Evolutionary conservation across 2,797 vertebrate genomes (phyloP).

Genomic region (Novumbra hubbsi): DNA sequence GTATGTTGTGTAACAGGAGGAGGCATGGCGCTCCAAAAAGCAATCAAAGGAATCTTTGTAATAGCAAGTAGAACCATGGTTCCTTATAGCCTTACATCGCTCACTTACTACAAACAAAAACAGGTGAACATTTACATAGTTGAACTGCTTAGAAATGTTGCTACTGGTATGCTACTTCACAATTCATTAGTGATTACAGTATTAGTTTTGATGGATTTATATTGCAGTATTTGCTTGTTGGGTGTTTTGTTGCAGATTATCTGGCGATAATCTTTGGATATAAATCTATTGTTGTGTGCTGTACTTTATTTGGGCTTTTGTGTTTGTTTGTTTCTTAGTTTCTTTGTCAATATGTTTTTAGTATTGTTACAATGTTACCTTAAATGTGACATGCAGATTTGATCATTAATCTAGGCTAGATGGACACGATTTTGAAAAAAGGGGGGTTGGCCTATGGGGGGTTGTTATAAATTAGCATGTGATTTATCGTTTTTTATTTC

Average conservation of each 20-base stretch:
- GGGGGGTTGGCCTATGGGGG: slow-evolving; percentile 48
- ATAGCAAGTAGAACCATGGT: slow-evolving; percentile 76
- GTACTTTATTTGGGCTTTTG: background rate
- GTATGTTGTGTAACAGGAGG: slow-evolving; percentile 48
- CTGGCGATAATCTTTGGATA: background rate
- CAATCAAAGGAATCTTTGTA: slow-evolving; percentile 75
- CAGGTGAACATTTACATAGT: slow-evolving; percentile 46
- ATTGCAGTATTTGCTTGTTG: slow-evolving; percentile 3
- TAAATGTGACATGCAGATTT: slow-evolving; percentile 63
- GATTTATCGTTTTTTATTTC: slow-evolving; percentile 75
- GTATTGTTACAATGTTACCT: slow-evolving; percentile 24
- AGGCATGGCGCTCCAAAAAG: slow-evolving; percentile 80
- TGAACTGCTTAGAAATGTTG: slow-evolving; percentile 4
- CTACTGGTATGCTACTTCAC: slow-evolving; percentile 4
- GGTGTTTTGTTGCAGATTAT: background rate
- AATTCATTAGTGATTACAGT: slow-evolving; percentile 18
- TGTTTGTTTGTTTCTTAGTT: background rate
- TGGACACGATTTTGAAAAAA: slow-evolving; percentile 73
- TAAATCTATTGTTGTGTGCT: background rate
- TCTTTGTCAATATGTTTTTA: background rate
- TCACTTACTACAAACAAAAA: slow-evolving; percentile 75
- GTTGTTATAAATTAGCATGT: slow-evolving; percentile 75
- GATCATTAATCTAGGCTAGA: slow-evolving; percentile 68
- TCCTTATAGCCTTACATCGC: slow-evolving; percentile 75
- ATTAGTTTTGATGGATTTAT: slow-evolving; percentile 34